Conservation (phyloP, 2,797 vertebrate species). For the Petrocephalus schoutedeni region DNA sequence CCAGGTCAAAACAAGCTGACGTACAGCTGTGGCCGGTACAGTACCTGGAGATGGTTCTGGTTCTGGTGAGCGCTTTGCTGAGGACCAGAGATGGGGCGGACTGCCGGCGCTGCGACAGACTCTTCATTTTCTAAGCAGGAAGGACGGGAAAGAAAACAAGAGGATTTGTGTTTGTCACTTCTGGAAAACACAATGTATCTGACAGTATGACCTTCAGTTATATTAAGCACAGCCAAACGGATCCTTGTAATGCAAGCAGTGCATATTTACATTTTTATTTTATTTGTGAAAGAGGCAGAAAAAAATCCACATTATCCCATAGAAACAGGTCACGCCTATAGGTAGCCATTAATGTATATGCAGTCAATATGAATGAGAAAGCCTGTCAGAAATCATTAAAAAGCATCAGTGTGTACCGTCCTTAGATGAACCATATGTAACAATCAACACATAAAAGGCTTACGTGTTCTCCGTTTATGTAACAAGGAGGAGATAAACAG, state of each 20-base stretch:
- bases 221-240: neutral
- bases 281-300: neutral
- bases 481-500: neutral
- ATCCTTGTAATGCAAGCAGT: neutral
- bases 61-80: slow-evolving; percentile 82
- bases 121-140: slow-evolving; percentile 74
- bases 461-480: neutral
- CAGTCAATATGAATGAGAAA: neutral
- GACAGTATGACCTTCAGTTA: neutral
- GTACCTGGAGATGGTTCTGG: slow-evolving; percentile 77
- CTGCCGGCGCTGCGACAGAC: slow-evolving; percentile 78
- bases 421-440: neutral
- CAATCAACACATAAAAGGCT: neutral
- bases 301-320: neutral
- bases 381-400: neutral
- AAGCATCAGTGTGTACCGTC: neutral
- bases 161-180: neutral
- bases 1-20: neutral
- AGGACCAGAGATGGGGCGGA: slow-evolving; percentile 83
- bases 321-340: neutral
- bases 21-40: neutral
- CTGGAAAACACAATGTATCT: neutral
- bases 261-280: slow-evolving; percentile 1
- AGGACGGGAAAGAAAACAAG: neutral
- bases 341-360: neutral